These are phyloP conservation scores for Acanthopagrus latus DNA, from an alignment of 2,797 vertebrate species.

Conservation along the genomic window DNA sequence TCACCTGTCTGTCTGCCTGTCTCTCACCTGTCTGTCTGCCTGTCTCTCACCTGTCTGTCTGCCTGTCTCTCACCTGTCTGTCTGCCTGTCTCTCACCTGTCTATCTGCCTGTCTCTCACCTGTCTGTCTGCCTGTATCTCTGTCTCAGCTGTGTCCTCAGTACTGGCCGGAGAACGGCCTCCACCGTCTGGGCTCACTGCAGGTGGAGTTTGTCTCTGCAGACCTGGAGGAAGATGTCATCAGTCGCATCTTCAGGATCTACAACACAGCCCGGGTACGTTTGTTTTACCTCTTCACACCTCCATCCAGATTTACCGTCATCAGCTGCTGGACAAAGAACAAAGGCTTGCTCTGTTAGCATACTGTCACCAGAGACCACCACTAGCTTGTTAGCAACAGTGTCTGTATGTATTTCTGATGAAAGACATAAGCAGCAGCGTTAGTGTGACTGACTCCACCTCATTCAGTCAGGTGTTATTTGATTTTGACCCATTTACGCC, in stretches of 20 bases:
- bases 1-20: too few relatives aligned
- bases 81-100: too few relatives aligned
- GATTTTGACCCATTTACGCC: background rate
- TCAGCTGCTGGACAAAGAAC: too few relatives aligned
- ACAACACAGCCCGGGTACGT: slow-evolving; percentile 91
- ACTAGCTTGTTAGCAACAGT: too few relatives aligned
- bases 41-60: too few relatives aligned
- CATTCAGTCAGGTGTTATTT: background rate
- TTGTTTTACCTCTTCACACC: slow-evolving; percentile 6
- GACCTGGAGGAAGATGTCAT: slow-evolving; percentile 98
- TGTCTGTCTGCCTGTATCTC: too few relatives aligned
- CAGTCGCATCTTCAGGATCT: slow-evolving; percentile 98
- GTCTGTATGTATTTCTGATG: too few relatives aligned
- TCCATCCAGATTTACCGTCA: too few relatives aligned
- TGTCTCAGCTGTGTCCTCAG: slow-evolving; percentile 93
- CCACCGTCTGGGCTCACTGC: slow-evolving; percentile 94
- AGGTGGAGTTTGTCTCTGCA: slow-evolving; percentile 98
- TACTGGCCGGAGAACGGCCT: slow-evolving; percentile 99
- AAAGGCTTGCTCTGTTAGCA: too few relatives aligned
- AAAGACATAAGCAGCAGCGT: background rate
- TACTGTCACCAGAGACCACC: too few relatives aligned
- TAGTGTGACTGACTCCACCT: background rate
- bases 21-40: too few relatives aligned
- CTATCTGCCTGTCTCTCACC: too few relatives aligned
- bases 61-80: slow-evolving; percentile 82